Evolutionary conservation across 2,113 vertebrate genomes (phyloP).

Genomic region (Heteronetta atricapilla): DNA sequence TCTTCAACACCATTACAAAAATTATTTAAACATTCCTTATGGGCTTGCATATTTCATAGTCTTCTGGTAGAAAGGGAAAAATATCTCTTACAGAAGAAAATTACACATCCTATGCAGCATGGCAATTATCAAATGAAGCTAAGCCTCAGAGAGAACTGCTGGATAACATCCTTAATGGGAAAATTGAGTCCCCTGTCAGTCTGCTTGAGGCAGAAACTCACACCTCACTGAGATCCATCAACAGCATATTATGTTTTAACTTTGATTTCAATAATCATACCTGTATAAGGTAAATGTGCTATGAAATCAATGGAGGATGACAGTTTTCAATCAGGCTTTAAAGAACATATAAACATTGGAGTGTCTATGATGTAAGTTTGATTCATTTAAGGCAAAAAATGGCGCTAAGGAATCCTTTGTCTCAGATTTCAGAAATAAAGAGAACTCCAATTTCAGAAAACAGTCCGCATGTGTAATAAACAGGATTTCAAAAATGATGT

Average conservation of each 20-base stretch:
- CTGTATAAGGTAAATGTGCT: background rate
- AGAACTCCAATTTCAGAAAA: background rate
- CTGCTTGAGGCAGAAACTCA: slow-evolving; percentile 6
- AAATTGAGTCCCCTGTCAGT: background rate
- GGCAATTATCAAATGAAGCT: background rate
- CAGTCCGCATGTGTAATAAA: background rate
- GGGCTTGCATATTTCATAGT: slow-evolving; percentile 27
- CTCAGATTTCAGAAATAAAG: background rate
- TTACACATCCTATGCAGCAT: background rate
- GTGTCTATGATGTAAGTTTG: background rate
- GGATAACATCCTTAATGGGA: background rate
- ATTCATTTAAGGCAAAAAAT: background rate
- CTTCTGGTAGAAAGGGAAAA: slow-evolving; percentile 37
- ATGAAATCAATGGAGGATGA: background rate
- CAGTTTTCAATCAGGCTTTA: background rate
- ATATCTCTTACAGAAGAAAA: background rate
- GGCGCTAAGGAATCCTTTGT: background rate
- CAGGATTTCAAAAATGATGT: background rate
- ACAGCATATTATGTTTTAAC: background rate
- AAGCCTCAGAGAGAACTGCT: background rate
- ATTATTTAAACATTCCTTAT: slow-evolving; percentile 4
- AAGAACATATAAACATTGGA: background rate
- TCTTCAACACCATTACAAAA: slow-evolving; percentile 11
- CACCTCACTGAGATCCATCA: background rate
- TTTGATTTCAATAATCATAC: slow-evolving; percentile 4